Base-by-base conservation (phyloP, 2,888 invertebrate species). In the Melanotus villosus region DNA sequence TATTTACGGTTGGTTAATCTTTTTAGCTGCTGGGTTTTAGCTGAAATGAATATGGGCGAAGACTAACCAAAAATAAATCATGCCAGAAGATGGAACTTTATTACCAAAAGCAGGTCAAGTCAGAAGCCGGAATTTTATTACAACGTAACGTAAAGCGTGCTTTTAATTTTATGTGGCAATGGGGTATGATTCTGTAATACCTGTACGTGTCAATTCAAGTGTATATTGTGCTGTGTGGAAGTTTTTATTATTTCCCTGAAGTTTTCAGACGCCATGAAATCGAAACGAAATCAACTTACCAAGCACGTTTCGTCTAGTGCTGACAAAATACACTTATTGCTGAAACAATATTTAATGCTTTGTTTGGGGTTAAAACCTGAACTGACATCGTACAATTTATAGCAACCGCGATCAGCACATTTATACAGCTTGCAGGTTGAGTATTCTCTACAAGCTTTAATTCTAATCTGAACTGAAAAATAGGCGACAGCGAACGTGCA, bases 321-420 rank as follows among this genome's bases (percentile, higher is more conserved):
- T 50, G 50, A 50, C 50, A 50, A 50, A 50, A 50, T 50, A 50
- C 50, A 14, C 26, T 23, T 50, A 50, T 50, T 50, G 30, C 26
- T 30, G 30, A 50, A 16, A 50, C 50, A 50, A 26, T 16, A 50
- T 50, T 50, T 50, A 50, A 50, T 16, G 45, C 45, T 45, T 45
- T 45, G 45, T 19, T 45, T 45, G 45, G 45, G 45, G 45, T 45
- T 45, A 45, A 45, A 45, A 45, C 45, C 21, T n/a, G 21, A 45
- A 45, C 45, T 45, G 45, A 45, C 45, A 21, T 16, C 7, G 10
- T n/a, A 21, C 45, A 45, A 45, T 45, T 45, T 45, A 45, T 45
- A 21, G 45, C 21, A 21, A 45, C 45, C 45, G 45, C 45, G 10
- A 45, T 45, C 45, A 45, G 45, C 19, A 45, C 45, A 19, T 21